Evolutionary conservation across 1,140 invertebrate species (phyloP).

Genomic region (Megalonaias nervosa): DNA sequence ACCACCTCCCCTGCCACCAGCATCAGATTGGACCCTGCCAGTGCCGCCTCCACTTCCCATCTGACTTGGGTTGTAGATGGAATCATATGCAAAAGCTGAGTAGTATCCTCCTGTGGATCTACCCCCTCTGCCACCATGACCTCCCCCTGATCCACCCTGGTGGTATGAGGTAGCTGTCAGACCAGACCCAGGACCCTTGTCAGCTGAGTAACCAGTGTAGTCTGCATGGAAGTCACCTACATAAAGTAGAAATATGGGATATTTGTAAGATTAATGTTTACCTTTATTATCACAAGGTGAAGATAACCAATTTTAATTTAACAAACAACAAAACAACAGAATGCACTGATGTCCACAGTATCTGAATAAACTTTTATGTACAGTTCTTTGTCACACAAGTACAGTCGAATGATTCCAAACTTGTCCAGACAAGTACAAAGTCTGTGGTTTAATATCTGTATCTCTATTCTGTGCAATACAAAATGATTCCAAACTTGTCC

Average conservation of each 20-base stretch:
- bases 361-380: too few species aligned
- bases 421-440: too few species aligned
- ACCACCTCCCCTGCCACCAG: constrained; percentile 57
- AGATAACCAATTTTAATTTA: too few species aligned
- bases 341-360: too few species aligned
- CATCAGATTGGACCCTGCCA: not conserved
- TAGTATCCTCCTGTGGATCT: constrained; percentile 45
- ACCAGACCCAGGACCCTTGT: constrained; percentile 47
- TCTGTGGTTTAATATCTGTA: too few species aligned
- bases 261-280: too few species aligned
- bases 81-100: constrained; percentile 54
- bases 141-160: constrained; percentile 52
- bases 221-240: constrained; percentile 60
- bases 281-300: too few species aligned
- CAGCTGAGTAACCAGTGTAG: constrained; percentile 45
- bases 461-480: too few species aligned
- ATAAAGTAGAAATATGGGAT: constrained; percentile 9
- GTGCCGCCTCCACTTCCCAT: constrained; percentile 55
- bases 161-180: constrained; percentile 26
- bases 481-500: too few species aligned
- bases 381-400: too few species aligned
- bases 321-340: too few species aligned
- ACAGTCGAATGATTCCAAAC: too few species aligned
- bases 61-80: constrained; percentile 43
- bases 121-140: constrained; percentile 59